These are phyloP conservation scores for Camptogramma bilineatum DNA, from an alignment of 2,888 invertebrate genomes.

Conservation along the genomic window DNA sequence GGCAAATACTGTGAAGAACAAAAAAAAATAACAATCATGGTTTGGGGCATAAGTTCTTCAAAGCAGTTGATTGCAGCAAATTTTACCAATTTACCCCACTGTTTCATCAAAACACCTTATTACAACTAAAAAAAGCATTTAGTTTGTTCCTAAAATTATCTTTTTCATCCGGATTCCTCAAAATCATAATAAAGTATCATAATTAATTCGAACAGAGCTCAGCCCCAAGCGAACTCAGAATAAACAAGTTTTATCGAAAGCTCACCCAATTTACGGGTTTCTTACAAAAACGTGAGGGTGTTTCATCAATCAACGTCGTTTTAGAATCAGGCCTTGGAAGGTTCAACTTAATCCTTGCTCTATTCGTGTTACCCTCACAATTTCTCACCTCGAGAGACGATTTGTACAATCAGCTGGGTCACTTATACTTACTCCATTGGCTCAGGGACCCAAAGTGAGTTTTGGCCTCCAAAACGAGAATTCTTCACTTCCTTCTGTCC, in stretches of 20 bases:
- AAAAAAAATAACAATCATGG: too few species aligned
- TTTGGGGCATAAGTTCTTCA: too few species aligned
- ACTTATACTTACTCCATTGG: background rate
- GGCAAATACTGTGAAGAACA: too few species aligned
- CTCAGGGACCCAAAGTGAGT: too few species aligned
- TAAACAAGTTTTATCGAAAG: constrained; percentile 27
- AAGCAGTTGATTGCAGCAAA: too few species aligned
- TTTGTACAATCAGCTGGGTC: constrained; percentile 2
- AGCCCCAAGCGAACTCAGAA: constrained; percentile 14
- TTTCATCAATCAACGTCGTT: constrained; percentile 51
- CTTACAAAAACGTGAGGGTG: constrained; percentile 37
- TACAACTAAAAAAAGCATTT: too few species aligned
- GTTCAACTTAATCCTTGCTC: constrained; percentile 43
- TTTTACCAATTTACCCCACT: too few species aligned
- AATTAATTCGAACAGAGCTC: constrained; percentile 45
- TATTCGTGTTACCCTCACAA: constrained; percentile 42
- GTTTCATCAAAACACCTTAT: too few species aligned
- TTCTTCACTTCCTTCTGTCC: too few species aligned
- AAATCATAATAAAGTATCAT: constrained; percentile 15
- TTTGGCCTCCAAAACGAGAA: too few species aligned
- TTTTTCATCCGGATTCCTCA: background rate
- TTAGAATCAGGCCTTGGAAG: constrained; percentile 44
- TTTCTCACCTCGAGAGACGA: constrained; percentile 32
- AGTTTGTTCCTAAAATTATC: too few species aligned
- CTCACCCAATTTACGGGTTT: constrained; percentile 19